Evolutionary conservation across 1,140 invertebrate species (phyloP).

Genomic region (Neodiprion fabricii): DNA sequence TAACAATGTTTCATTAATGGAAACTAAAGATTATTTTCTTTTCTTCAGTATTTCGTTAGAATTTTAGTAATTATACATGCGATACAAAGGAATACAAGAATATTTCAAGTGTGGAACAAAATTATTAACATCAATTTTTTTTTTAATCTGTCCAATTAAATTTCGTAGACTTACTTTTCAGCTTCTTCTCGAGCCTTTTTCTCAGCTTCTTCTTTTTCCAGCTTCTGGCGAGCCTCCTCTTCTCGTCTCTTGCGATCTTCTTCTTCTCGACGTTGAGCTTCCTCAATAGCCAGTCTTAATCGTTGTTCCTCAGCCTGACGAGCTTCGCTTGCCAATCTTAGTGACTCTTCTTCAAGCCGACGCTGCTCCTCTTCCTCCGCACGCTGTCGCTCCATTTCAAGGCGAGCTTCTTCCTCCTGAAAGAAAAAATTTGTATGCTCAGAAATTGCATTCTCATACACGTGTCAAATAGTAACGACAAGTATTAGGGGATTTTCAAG

Average conservation of each 20-base stretch:
- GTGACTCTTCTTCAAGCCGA: conserved; percentile 77
- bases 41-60: neutral
- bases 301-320: conserved; percentile 77
- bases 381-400: conserved; percentile 77
- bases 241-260: conserved; percentile 70
- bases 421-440: conserved; percentile 17
- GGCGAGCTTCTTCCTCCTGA: conserved; percentile 73
- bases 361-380: conserved; percentile 83
- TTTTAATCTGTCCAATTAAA: too few species aligned
- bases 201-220: conserved; percentile 80
- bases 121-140: conserved; percentile 8
- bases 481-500: neutral
- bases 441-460: neutral
- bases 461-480: conserved; percentile 8
- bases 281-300: conserved; percentile 75
- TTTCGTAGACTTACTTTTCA: conserved; percentile 61
- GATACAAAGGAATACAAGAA: too few species aligned
- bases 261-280: conserved; percentile 67
- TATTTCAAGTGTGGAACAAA: conserved; percentile 8
- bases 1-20: neutral
- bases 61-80: neutral
- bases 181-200: conserved; percentile 78
- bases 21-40: neutral
- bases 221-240: conserved; percentile 72
- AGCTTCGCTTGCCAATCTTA: conserved; percentile 74